Conservation (phyloP, 2,113 vertebrate species). For the Terrapene triunguis region DNA sequence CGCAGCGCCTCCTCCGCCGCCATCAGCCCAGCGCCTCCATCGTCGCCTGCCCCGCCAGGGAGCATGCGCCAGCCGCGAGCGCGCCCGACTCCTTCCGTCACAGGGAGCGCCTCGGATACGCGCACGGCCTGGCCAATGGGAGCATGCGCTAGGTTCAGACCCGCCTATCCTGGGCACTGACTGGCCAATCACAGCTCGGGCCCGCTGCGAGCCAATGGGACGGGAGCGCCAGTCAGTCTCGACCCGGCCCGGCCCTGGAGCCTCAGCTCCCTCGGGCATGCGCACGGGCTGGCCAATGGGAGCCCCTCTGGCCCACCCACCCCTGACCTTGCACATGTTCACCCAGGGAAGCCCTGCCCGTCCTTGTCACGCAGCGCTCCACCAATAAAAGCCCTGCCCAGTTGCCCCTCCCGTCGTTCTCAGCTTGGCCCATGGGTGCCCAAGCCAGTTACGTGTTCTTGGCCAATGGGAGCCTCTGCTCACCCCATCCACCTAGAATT, state of each 20-base stretch:
- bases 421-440: too few relatives aligned
- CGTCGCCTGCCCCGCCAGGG: conserved; percentile 19
- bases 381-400: neutral
- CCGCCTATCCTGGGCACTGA: neutral
- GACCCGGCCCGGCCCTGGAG: neutral
- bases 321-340: neutral
- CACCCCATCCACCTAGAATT: too few relatives aligned
- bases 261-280: neutral
- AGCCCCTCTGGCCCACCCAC: rapidly evolving
- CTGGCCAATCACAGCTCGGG: neutral
- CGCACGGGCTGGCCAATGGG: neutral
- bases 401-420: neutral
- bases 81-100: neutral
- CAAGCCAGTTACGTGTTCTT: too few relatives aligned
- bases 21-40: conserved; percentile 48
- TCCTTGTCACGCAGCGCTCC: neutral
- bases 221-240: too few relatives aligned
- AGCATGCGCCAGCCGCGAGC: conserved; percentile 20
- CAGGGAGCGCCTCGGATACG: neutral
- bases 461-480: too few relatives aligned
- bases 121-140: neutral
- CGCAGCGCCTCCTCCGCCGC: conserved; percentile 43
- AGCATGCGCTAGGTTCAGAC: neutral
- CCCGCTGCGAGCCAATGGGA: neutral
- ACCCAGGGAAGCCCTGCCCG: neutral